phyloP scores from a whole-genome alignment of 2,888 invertebrate species.

The Allacma fusca region DNA sequence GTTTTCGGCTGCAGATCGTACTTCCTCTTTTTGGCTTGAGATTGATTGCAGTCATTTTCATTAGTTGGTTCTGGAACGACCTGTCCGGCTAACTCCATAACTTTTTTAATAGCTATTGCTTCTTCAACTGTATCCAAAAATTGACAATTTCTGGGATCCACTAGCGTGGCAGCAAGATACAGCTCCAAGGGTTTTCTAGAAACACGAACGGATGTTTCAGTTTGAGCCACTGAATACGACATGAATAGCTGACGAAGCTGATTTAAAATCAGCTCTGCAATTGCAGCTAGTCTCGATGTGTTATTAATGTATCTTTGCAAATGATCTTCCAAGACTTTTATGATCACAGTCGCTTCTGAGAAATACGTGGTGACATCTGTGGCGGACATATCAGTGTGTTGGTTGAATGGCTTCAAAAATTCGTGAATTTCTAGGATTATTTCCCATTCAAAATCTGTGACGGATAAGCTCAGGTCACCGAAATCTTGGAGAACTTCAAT shows the following conservation, averaged over 20 bases:
- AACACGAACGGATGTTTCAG: background rate
- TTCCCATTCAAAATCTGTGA: background rate
- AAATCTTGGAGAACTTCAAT: background rate
- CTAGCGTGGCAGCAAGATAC: background rate
- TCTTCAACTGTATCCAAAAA: background rate
- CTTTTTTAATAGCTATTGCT: background rate
- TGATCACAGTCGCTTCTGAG: conserved; percentile 22
- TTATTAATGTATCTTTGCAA: background rate
- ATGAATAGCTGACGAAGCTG: background rate
- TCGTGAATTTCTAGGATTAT: background rate
- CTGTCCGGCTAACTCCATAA: too few species aligned
- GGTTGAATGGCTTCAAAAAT: conserved; percentile 10
- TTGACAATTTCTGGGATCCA: background rate
- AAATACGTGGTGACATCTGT: background rate
- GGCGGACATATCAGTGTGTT: conserved; percentile 23
- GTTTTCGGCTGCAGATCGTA: background rate
- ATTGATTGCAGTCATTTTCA: background rate
- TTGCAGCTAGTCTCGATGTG: background rate
- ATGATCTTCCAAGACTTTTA: conserved; percentile 1
- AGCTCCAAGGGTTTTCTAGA: background rate
- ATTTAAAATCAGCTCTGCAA: background rate
- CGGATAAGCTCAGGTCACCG: background rate
- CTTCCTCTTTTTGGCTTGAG: background rate
- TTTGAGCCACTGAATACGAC: background rate
- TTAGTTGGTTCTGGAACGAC: background rate